These are phyloP conservation scores for Lethrus apterus DNA, from an alignment of 1,140 invertebrate species.

Conservation along the genomic window DNA sequence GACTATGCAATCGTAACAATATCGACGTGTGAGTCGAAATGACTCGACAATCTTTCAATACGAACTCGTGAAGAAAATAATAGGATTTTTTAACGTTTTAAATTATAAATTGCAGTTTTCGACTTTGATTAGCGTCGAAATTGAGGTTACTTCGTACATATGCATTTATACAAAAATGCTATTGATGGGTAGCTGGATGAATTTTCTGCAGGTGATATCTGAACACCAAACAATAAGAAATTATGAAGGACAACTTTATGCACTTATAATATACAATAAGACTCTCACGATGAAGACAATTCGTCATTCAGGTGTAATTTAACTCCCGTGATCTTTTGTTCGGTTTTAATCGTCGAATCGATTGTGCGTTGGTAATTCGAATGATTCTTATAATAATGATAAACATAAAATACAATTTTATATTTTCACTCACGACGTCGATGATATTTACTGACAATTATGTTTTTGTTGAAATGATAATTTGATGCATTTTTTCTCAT, in stretches of 20 bases:
- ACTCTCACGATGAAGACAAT: constrained; percentile 7
- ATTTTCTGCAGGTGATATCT: background rate
- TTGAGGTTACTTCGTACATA: constrained; percentile 1
- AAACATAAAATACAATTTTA: no score
- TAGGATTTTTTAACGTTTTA: constrained; percentile 21
- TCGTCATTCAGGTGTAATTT: constrained; percentile 23
- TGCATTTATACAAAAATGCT: constrained; percentile 5
- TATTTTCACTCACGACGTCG: no score
- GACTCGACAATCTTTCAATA: constrained; percentile 21
- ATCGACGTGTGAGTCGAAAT: constrained; percentile 26
- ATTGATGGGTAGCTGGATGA: constrained; percentile 7
- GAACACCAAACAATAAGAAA: constrained; percentile 1
- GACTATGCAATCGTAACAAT: constrained; percentile 27
- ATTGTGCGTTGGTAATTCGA: no score
- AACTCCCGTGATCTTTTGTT: constrained; percentile 19
- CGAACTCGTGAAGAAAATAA: constrained; percentile 18
- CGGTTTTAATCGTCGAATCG: constrained; percentile 18
- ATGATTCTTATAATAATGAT: no score
- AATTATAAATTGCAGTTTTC: constrained; percentile 21
- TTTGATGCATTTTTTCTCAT: no score
- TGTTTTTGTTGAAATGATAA: no score
- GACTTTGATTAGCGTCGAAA: constrained; percentile 15
- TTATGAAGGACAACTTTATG: constrained; percentile 2
- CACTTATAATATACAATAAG: background rate
- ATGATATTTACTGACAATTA: no score